Evolutionary conservation across 2,113 vertebrate genomes (phyloP).

Genomic region (Daubentonia madagascariensis): DNA sequence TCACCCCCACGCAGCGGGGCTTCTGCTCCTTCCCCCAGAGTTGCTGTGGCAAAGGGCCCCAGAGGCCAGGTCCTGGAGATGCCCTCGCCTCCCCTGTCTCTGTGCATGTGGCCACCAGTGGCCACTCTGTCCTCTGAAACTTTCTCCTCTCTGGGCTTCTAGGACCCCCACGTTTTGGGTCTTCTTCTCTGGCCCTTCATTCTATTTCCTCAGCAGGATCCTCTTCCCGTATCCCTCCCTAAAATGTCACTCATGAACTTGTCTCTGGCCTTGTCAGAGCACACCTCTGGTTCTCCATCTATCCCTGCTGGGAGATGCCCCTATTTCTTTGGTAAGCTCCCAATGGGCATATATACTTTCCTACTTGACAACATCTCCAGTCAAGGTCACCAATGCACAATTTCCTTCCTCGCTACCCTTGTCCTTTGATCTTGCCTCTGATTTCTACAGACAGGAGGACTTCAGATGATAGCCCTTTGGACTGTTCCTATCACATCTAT

Average conservation of each 20-base stretch:
- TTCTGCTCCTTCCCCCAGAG: background rate
- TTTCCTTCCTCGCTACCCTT: background rate
- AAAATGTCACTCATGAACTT: background rate
- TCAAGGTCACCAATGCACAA: background rate
- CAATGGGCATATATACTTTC: background rate
- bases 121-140: background rate
- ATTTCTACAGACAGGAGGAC: background rate
- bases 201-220: background rate
- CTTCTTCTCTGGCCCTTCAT: background rate
- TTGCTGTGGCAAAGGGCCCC: background rate
- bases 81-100: background rate
- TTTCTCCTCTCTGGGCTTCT: background rate
- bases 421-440: slow-evolving; percentile 6
- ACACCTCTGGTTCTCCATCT: background rate
- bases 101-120: background rate
- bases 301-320: background rate
- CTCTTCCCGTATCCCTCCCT: background rate
- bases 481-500: background rate
- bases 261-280: background rate
- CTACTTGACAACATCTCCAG: background rate
- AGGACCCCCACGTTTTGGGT: background rate
- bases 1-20: background rate
- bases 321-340: background rate
- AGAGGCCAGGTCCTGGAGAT: background rate
- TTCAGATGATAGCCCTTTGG: background rate